Evolutionary conservation across 92 coral and sea anemone species (phyloP).

Genomic region (Hydrozoanthus gracilis): DNA sequence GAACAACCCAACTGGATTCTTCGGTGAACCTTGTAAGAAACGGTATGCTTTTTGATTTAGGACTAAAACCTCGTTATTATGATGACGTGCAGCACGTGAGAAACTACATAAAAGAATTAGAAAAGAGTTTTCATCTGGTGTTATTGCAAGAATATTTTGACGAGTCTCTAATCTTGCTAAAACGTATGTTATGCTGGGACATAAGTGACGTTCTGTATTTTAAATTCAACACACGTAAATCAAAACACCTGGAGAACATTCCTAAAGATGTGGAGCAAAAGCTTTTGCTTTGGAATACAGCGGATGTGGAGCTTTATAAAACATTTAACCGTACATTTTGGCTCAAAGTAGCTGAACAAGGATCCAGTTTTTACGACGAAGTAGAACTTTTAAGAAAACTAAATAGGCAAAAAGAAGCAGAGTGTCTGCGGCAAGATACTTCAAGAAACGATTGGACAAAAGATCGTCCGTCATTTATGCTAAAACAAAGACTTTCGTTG

Average conservation of each 20-base stretch:
- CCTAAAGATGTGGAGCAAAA: slow-evolving; percentile 27
- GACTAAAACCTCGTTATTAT: slow-evolving; percentile 60
- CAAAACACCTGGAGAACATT: slow-evolving; percentile 30
- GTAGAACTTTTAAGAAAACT: slow-evolving; percentile 49
- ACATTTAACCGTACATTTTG: slow-evolving; percentile 71
- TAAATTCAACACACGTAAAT: slow-evolving; percentile 64
- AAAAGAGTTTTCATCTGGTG: slow-evolving; percentile 71
- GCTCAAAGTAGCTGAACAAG: slow-evolving; percentile 63
- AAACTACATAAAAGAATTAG: slow-evolving; percentile 58
- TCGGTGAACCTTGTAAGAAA: slow-evolving; percentile 55
- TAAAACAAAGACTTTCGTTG: not conserved
- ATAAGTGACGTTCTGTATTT: slow-evolving; percentile 70
- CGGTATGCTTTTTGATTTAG: slow-evolving; percentile 77
- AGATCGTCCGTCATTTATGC: not conserved
- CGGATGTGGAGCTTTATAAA: slow-evolving; percentile 63
- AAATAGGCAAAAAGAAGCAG: slow-evolving; percentile 22
- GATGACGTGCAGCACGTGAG: slow-evolving; percentile 42
- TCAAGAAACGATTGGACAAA: not conserved
- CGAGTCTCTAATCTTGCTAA: slow-evolving; percentile 78
- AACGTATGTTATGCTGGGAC: slow-evolving; percentile 75
- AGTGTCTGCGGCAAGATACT: not conserved
- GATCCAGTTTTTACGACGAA: slow-evolving; percentile 69
- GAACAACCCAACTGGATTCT: not conserved
- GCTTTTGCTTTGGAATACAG: slow-evolving; percentile 69
- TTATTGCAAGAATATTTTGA: slow-evolving; percentile 80